Evolutionary conservation across 2,797 vertebrate species (phyloP), one percentile per base, ranked within the genome.

Genomic region (Lophotriccus pileatus): DNA sequence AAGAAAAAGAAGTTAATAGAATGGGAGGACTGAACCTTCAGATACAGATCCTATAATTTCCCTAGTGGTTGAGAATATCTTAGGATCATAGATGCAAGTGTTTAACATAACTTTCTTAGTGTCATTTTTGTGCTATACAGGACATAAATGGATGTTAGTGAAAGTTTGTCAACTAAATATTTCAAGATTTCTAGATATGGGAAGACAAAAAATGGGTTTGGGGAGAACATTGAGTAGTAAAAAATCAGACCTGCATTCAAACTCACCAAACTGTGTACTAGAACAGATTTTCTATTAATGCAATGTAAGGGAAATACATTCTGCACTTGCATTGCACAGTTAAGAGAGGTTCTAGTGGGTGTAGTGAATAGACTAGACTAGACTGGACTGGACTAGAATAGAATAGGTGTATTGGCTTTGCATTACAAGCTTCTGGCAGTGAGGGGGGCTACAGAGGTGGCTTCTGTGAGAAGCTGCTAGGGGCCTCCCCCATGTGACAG

Each of bases 141-240:
- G 12, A 32, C 8, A 49, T 30, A 70, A 60, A 66, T 13, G 8
- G 0, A 1, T 15, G 3, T 47, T 27, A 77, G 23, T 12, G 30
- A 39, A 83, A 3, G 6, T 67, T n/a, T 73, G 3, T 18, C 23
- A 50, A 18, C 7, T 14, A 58, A 50, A 12, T 59, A 47, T 63
- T 53, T 55, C 6, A 63, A 68, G 44, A 7, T 11, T 52, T 78
- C 32, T 72, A 53, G 16, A 22, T 28, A 32, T 6, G 19, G 15
- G 6, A 72, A 58, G 8, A 43, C 4, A 72, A 62, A 62, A 44
- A 50, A 13, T 23, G 41, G 3, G 5, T 28, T 53, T 34, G 6
- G 15, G 46, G 60, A 84, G 15, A 59, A 44, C 4, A 55, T 1
- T 0, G 1, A 59, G n/a, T 52, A 64, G 7, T 52, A 50, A 72